A percentile compares a stretch with the other conserved stretches of the same genome.
phyloP scores from a whole-genome alignment of 23 tunicate genomes.

The Ciona savignyi region DNA sequence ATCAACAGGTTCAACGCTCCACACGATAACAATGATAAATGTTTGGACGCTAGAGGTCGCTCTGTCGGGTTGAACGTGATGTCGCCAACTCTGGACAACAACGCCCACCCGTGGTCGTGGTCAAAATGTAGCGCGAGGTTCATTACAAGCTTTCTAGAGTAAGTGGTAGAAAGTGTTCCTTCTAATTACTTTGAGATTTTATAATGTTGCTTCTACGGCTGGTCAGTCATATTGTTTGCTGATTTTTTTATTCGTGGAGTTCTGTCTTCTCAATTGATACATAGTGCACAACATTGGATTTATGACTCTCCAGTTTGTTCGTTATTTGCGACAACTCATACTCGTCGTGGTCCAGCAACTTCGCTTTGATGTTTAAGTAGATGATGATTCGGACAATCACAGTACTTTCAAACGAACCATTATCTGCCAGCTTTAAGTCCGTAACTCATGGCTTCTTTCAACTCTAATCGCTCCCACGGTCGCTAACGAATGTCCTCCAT shows the following conservation, averaged over 20 bases:
- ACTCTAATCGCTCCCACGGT: not conserved
- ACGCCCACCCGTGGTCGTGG: conserved; percentile 94
- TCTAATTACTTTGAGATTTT: too few species aligned
- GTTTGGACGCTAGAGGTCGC: conserved; percentile 48
- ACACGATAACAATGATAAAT: conserved; percentile 83
- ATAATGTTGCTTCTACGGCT: too few species aligned
- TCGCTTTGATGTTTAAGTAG: not conserved
- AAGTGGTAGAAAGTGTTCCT: too few species aligned
- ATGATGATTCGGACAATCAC: not conserved
- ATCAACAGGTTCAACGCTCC: conserved; percentile 71
- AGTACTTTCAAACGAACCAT: not conserved
- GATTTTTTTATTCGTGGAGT: too few species aligned
- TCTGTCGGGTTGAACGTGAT: conserved; percentile 48
- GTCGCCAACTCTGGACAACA: conserved; percentile 87
- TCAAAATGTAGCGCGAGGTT: conserved; percentile 82
- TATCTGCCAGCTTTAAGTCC: not conserved
- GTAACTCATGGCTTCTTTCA: not conserved
- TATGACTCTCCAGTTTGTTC: too few species aligned
- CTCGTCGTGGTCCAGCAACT: too few species aligned
- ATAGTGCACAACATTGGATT: too few species aligned
- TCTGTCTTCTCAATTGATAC: too few species aligned
- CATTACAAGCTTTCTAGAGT: conserved; percentile 82
- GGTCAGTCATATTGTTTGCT: too few species aligned
- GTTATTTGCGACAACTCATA: too few species aligned
- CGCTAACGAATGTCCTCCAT: not conserved